phyloP scores from a whole-genome alignment of 1,140 invertebrate genomes.

The Brachionus calyciflorus region DNA sequence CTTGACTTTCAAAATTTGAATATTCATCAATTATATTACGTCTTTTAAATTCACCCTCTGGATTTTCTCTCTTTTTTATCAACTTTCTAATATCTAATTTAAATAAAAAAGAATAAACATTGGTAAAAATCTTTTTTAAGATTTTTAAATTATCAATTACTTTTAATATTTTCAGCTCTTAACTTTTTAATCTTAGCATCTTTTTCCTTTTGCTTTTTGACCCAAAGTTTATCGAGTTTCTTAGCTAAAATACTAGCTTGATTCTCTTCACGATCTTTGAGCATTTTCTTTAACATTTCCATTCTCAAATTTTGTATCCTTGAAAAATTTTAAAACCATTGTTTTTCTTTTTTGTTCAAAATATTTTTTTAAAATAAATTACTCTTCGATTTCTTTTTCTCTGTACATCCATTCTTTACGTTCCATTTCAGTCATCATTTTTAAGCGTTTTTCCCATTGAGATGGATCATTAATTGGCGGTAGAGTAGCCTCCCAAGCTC shows the following conservation, averaged over 20 bases:
- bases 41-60: conserved; percentile 53
- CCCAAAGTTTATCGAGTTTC: conserved; percentile 58
- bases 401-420: conserved; percentile 68
- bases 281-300: conserved; percentile 57
- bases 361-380: conserved; percentile 12
- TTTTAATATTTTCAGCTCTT: conserved; percentile 58
- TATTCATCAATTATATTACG: conserved; percentile 57
- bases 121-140: no score
- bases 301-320: conserved; percentile 59
- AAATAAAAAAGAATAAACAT: not conserved
- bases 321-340: no score
- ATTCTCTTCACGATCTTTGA: conserved; percentile 59
- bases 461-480: conserved; percentile 62
- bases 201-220: conserved; percentile 59
- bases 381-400: conserved; percentile 65
- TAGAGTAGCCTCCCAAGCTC: conserved; percentile 65
- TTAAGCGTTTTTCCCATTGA: conserved; percentile 63
- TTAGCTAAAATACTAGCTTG: conserved; percentile 59
- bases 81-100: conserved; percentile 51
- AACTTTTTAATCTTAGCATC: conserved; percentile 56
- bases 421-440: conserved; percentile 67
- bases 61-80: conserved; percentile 51
- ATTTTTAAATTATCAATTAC: no score
- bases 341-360: not conserved
- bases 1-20: conserved; percentile 51